A percentile compares a stretch with the other conserved stretches of the same genome.
These are phyloP conservation scores for Diaperis boleti DNA, from an alignment of 2,888 invertebrate species.

Conservation along the genomic window DNA sequence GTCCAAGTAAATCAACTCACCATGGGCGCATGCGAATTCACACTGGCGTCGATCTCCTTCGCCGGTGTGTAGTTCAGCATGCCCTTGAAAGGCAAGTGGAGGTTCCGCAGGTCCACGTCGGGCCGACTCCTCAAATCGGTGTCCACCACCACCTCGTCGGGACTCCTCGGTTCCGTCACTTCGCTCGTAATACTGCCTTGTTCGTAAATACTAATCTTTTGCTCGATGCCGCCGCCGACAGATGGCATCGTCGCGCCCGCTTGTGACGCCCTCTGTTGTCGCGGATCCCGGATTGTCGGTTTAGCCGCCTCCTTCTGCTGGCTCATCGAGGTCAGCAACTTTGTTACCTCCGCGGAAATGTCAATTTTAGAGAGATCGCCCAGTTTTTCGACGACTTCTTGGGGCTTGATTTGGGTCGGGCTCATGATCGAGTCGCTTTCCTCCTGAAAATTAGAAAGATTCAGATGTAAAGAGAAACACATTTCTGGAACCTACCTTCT, in stretches of 20 bases:
- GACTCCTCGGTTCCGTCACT: conserved; percentile 65
- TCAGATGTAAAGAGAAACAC: too few species aligned
- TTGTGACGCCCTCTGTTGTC: conserved; percentile 2
- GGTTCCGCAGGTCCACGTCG: conserved; percentile 81
- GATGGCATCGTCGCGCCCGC: neutral
- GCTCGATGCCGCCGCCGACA: conserved; percentile 45
- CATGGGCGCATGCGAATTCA: conserved; percentile 82
- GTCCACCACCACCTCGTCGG: conserved; percentile 24
- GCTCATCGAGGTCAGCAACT: conserved; percentile 73
- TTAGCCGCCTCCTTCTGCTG: conserved; percentile 42
- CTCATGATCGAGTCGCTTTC: conserved; percentile 46
- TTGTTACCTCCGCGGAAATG: conserved; percentile 80
- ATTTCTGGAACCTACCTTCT: too few species aligned
- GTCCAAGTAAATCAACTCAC: too few species aligned
- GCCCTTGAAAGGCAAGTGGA: conserved; percentile 82
- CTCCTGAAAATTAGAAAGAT: too few species aligned
- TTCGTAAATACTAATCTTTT: conserved; percentile 72
- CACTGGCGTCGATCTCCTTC: conserved; percentile 87
- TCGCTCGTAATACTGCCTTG: conserved; percentile 76
- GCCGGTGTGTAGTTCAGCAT: conserved; percentile 85
- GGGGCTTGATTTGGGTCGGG: conserved; percentile 66
- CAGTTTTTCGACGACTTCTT: conserved; percentile 73
- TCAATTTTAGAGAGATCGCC: conserved; percentile 81
- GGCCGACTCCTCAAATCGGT: conserved; percentile 54
- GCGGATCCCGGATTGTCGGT: conserved; percentile 30